phyloP scores from a whole-genome alignment of 2,888 invertebrate genomes.

The Morpho deidamia region DNA sequence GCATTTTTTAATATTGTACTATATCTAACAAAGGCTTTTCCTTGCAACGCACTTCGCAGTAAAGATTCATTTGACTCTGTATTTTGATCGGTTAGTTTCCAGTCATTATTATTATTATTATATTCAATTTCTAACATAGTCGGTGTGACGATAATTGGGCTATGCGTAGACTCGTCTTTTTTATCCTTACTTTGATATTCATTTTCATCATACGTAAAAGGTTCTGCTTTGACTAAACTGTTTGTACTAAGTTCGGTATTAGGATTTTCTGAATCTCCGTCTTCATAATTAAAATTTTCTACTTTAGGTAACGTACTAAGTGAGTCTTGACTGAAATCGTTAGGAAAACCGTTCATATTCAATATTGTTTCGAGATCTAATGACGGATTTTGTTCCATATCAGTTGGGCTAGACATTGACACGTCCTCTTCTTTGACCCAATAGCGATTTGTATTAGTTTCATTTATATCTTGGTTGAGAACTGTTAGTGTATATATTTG shows the following conservation, averaged over 20 bases:
- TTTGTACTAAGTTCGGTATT: constrained; percentile 83
- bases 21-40: constrained; percentile 82
- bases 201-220: constrained; percentile 60
- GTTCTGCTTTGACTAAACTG: constrained; percentile 72
- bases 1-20: constrained; percentile 75
- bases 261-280: constrained; percentile 87
- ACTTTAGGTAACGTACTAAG: constrained; percentile 81
- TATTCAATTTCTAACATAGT: constrained; percentile 75
- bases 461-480: constrained; percentile 87
- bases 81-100: constrained; percentile 88
- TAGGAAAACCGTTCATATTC: constrained; percentile 82
- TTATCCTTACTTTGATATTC: constrained; percentile 60
- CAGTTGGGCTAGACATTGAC: constrained; percentile 78
- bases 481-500: constrained; percentile 92
- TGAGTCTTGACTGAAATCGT: constrained; percentile 77
- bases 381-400: constrained; percentile 78
- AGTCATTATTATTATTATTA: constrained; percentile 89
- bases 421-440: constrained; percentile 82
- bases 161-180: constrained; percentile 58
- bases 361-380: constrained; percentile 89
- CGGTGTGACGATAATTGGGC: constrained; percentile 70
- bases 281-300: constrained; percentile 86
- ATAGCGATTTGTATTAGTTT: constrained; percentile 81
- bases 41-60: constrained; percentile 89
- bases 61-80: constrained; percentile 84